Conservation (phyloP, 1,140 invertebrate genomes). For the Drosophila tristis region DNA sequence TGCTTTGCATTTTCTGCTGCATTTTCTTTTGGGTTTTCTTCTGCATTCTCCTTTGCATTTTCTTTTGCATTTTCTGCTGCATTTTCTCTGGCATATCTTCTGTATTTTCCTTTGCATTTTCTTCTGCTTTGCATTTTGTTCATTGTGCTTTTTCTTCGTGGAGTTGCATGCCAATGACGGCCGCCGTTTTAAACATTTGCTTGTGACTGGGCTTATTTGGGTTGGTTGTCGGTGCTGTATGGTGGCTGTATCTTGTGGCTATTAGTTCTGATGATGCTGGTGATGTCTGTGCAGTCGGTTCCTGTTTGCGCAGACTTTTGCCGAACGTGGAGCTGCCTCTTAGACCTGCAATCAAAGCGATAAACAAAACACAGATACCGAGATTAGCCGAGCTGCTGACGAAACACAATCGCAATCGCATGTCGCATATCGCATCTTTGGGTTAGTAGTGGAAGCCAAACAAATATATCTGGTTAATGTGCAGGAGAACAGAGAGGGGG, state of each 20-base stretch:
- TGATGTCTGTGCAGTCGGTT: constrained; percentile 56
- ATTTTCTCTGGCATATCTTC: no score
- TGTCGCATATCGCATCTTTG: neutral
- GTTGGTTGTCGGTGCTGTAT: constrained; percentile 34
- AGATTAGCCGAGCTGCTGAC: constrained; percentile 29
- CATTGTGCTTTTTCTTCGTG: constrained; percentile 75
- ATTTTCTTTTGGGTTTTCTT: neutral
- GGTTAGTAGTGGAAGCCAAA: constrained; percentile 18
- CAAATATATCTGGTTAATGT: constrained; percentile 13
- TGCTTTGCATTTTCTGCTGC: constrained; percentile 12
- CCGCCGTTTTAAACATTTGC: constrained; percentile 68
- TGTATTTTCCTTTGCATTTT: constrained; percentile 20
- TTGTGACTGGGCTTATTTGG: constrained; percentile 70
- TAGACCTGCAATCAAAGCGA: constrained; percentile 57
- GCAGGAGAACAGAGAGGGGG: no score
- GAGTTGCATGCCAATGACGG: constrained; percentile 66
- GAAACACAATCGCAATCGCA: no score
- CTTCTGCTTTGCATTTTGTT: constrained; percentile 38
- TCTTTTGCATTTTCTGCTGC: neutral
- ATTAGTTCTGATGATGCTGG: constrained; percentile 65
- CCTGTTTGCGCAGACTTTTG: constrained; percentile 68
- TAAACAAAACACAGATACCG: neutral
- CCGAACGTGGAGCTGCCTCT: constrained; percentile 76
- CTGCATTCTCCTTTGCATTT: neutral
- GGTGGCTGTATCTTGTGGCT: constrained; percentile 12